Percentiles rank a stretch among this genome's conserved stretches.
phyloP scores from a whole-genome alignment of 2,113 vertebrate genomes.

The Dascyllus trimaculatus region DNA sequence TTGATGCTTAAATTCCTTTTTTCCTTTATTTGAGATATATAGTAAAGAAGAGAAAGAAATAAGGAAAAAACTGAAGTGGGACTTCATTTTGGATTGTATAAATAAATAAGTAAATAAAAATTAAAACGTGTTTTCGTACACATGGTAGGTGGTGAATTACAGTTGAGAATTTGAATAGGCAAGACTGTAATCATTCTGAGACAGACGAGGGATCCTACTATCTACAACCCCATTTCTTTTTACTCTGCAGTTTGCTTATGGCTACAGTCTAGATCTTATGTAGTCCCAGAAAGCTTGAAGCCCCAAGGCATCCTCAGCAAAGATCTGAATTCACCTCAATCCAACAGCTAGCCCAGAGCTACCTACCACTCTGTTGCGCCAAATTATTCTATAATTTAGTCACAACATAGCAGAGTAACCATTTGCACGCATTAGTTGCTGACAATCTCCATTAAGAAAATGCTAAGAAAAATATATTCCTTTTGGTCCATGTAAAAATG shows the following conservation, averaged over 20 bases:
- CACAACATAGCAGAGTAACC: neutral
- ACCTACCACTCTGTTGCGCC: neutral
- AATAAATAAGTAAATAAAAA: constrained; percentile 8
- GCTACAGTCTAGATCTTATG: constrained; percentile 10
- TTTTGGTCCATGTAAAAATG: neutral
- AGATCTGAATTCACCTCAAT: constrained; percentile 44
- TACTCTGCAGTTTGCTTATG: constrained; percentile 28
- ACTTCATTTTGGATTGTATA: neutral
- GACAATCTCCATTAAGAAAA: neutral
- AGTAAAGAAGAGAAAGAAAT: constrained; percentile 49
- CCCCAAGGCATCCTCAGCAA: constrained; percentile 44
- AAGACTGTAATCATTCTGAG: constrained; percentile 37
- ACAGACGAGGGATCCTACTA: constrained; percentile 17
- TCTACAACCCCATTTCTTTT: constrained; percentile 26
- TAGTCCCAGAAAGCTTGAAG: constrained; percentile 44
- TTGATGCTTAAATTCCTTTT: constrained; percentile 88
- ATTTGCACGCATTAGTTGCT: neutral
- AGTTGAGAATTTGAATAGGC: constrained; percentile 15
- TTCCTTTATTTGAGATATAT: constrained; percentile 89
- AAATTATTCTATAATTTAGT: constrained; percentile 36
- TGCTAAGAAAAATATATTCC: neutral
- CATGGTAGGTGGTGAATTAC: neutral
- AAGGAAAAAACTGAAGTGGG: neutral
- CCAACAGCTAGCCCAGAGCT: constrained; percentile 17
- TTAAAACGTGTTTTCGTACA: neutral